Base-by-base conservation (phyloP, 2,888 invertebrate species). In the Apamea anceps region DNA sequence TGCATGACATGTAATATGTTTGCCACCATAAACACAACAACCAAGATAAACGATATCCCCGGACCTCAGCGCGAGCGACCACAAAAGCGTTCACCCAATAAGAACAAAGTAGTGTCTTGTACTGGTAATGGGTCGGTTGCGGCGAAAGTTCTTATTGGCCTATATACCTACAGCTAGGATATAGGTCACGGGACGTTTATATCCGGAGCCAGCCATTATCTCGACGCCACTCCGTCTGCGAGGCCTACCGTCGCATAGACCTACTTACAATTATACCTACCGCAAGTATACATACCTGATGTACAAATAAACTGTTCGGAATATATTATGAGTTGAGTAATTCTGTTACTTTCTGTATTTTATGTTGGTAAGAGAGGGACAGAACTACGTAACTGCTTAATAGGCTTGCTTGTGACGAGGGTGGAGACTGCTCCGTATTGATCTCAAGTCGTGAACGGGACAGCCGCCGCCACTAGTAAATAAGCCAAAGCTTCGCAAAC, bases 401-500 rank as follows among this genome's bases (percentile, higher is more conserved):
- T 89, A 88, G 88, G 86, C 85, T 92, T 90, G 92, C 85, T 87
- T 86, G 88, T 89, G 82, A 86, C 87, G 90, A 91, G 94, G 93
- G 92, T 91, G 93, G 93, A 94, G 93, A 93, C 93, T 93, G 91
- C 93, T 94, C 92, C 91, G 95, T 96, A 96, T 96, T 94, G 96
- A 96, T 96, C 95, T 94, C 88, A 89, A 92, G 93, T 92, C 90
- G 91, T 91, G 92, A 91, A 90, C 92, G 90, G 91, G 91, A 91
- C 92, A 91, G 92, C 86, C 87, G 91, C 90, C 91, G 90, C 85
- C 90, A 90, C 89, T 91, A 91, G 91, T 94, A 93, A 94, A 95
- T 93, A 94, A 91, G 90, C 87, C 87, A 88, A 91, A 90, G 90
- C 89, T 91, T 90, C 82, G 87, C 88, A 85, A 93, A 93, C 90